Percentiles rank a stretch among this genome's conserved stretches.
These are phyloP conservation scores for Pseudonaja textilis DNA, from an alignment of 2,113 vertebrate species.

Conservation along the genomic window DNA sequence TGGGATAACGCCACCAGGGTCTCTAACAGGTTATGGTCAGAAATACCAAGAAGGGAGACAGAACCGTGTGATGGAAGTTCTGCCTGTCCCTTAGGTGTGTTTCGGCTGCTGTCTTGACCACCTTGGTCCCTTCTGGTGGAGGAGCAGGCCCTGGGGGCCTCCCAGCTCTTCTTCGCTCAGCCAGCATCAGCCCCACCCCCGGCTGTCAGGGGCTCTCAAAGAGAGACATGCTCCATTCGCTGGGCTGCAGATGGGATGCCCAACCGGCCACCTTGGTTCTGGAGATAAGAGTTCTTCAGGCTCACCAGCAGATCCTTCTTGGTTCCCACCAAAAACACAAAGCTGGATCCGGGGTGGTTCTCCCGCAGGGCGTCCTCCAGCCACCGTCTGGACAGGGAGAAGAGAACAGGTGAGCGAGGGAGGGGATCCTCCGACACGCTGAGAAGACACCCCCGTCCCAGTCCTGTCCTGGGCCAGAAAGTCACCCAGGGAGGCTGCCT, in stretches of 20 bases:
- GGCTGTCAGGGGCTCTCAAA: not conserved
- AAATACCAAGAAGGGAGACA: not conserved
- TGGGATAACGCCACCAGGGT: not conserved
- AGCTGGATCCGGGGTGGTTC: conserved; percentile 79
- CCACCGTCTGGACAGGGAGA: conserved; percentile 78
- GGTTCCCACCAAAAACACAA: conserved; percentile 85
- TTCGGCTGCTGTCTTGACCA: not conserved
- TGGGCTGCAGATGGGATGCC: not conserved
- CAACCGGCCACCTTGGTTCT: not conserved
- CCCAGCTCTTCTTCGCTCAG: not conserved
- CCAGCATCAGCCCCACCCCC: not conserved
- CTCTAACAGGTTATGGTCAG: not conserved
- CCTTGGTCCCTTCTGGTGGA: not conserved
- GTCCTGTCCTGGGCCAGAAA: not conserved
- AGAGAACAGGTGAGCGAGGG: not conserved
- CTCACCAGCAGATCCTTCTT: conserved; percentile 89
- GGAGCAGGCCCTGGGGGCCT: not conserved
- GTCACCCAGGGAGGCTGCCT: not conserved
- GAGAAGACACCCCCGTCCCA: not conserved
- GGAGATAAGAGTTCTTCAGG: not conserved
- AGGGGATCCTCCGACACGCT: not conserved
- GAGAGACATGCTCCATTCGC: not conserved
- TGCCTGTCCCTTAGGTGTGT: not conserved
- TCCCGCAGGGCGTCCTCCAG: conserved; percentile 83
- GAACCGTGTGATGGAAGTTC: not conserved